These are phyloP conservation scores for Xestia c-nigrum DNA, from an alignment of 2,888 invertebrate species.

Conservation along the genomic window DNA sequence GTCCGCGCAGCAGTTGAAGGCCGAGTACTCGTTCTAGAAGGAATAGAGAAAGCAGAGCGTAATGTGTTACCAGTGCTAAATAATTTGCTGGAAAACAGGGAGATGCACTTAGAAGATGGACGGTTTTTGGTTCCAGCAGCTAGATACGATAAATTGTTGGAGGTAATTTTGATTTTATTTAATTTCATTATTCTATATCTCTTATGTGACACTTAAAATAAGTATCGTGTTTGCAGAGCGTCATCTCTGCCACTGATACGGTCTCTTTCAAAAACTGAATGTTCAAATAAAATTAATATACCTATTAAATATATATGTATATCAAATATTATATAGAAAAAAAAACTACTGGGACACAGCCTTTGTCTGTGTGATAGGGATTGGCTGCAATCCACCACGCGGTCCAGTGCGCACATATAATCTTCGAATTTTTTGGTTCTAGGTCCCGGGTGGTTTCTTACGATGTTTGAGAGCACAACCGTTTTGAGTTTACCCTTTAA, in stretches of 20 bases:
- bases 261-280: too few relatives aligned
- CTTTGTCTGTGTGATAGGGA: background rate
- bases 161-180: conserved; percentile 89
- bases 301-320: too few relatives aligned
- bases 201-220: background rate
- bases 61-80: conserved; percentile 99
- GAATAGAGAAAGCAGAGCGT: conserved; percentile 99
- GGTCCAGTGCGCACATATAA: background rate
- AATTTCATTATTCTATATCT: background rate
- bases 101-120: conserved; percentile 99
- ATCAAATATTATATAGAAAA: too few relatives aligned
- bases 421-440: background rate
- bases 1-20: conserved; percentile 98
- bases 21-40: conserved; percentile 97
- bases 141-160: conserved; percentile 96
- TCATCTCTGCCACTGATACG: too few relatives aligned
- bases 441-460: background rate
- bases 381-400: background rate
- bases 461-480: too few relatives aligned
- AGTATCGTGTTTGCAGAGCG: background rate
- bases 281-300: too few relatives aligned
- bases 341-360: background rate
- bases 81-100: conserved; percentile 98
- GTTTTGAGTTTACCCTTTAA: background rate
- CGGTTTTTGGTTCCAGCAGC: conserved; percentile 96